Base-by-base conservation (phyloP, 2,113 vertebrate species). In the Oncorhynchus nerka region DNA sequence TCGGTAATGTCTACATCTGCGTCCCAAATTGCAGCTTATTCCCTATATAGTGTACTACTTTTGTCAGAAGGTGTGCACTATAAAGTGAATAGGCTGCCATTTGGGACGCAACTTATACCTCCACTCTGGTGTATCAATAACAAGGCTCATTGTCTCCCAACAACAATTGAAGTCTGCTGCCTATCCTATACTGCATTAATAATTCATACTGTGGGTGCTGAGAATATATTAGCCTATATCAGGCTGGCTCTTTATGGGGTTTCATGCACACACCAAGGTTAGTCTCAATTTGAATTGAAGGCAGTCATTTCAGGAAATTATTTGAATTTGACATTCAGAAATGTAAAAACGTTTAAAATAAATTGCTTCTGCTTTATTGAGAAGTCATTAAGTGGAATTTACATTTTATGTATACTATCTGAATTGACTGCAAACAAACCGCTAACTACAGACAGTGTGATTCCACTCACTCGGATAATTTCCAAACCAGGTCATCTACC, bases 171-270 rank as follows among this genome's bases (percentile, higher is more conserved):
- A 55, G 51, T 55, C 9, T 45, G 39, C 77, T 64, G 76, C 68
- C 76, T 79, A 69, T 48, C 55, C 62, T n/a, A 16, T 12, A 28
- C 9, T n/a, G 16, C 72, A 80, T 92, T 78, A 75, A 82, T 87
- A 83, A 88, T 89, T 89, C 81, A 89, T 83, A 48, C 22, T n/a
- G 28, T 68, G 48, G 79, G 75, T 68, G 75, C 65, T 55, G 59
- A 80, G 68, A 76, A 70, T 76, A 81, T 73, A 76, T 78, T 49
- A 76, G 66, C 24, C 34, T 39, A 62, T 68, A 76, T 75, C 74
- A 71, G 73, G 73, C 34, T 86, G 74, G 51, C 74, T 73, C 45
- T 68, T 66, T 75, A 34, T 55, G 51, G 4, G 19, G 51, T 55
- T 55, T 55, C 13, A 19, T 5, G 16, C 51, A 55, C 51, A 55